phyloP scores from a whole-genome alignment of 2,888 invertebrate species.

The Pachymerium ferrugineum region DNA sequence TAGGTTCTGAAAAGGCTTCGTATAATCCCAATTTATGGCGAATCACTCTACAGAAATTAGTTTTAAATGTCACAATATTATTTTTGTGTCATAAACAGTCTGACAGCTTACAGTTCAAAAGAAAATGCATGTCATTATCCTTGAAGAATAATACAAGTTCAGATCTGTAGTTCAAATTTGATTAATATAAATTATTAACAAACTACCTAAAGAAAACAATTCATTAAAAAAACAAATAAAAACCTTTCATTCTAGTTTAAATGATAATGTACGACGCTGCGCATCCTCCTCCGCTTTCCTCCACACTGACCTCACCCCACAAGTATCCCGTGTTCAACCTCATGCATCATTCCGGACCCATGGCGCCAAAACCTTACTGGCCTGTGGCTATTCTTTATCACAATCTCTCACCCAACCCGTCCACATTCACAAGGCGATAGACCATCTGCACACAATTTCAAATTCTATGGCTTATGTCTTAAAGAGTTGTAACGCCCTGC shows the following conservation, averaged over 20 bases:
- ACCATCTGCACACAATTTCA: slow-evolving; percentile 8
- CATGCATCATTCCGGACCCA: slow-evolving; percentile 13
- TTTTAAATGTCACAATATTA: no score
- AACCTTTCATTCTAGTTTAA: slow-evolving; percentile 3
- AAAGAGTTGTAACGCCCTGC: slow-evolving; percentile 13
- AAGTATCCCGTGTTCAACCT: neutral
- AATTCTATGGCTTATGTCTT: slow-evolving; percentile 13
- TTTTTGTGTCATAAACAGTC: no score
- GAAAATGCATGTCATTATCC: no score
- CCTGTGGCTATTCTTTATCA: slow-evolving; percentile 7
- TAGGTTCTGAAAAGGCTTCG: no score
- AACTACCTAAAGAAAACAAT: neutral
- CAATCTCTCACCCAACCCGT: neutral
- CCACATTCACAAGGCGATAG: slow-evolving; percentile 9
- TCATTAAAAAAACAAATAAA: neutral
- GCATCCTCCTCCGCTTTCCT: neutral
- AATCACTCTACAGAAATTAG: no score
- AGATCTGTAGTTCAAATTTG: no score
- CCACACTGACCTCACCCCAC: slow-evolving; percentile 8
- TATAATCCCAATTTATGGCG: no score
- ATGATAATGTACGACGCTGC: neutral
- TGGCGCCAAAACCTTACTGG: slow-evolving; percentile 13
- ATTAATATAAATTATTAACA: no score
- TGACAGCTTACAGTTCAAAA: no score
- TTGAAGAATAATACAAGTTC: no score